phyloP scores from a whole-genome alignment of 2,888 invertebrate genomes.

The Pheosia gnoma region DNA sequence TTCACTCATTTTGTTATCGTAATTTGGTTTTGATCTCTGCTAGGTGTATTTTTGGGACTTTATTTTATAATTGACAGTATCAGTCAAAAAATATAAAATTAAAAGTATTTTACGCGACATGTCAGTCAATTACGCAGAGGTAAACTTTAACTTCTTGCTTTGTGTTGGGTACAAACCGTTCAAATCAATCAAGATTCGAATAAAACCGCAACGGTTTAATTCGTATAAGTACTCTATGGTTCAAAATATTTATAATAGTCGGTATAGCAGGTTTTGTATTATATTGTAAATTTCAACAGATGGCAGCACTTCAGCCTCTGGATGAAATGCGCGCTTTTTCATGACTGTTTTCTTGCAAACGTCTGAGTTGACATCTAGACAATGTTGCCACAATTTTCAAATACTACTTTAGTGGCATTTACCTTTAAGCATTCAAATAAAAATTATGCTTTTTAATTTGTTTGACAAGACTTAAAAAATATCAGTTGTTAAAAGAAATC shows the following conservation, averaged over 20 bases:
- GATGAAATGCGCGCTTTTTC: conserved; percentile 64
- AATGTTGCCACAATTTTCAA: conserved; percentile 47
- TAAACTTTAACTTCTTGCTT: too few relatives aligned
- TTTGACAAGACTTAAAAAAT: too few relatives aligned
- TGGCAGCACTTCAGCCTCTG: conserved; percentile 49
- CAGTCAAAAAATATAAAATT: not conserved
- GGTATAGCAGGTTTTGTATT: conserved; percentile 39
- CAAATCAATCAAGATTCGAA: too few relatives aligned
- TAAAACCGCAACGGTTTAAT: too few relatives aligned
- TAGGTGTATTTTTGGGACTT: too few relatives aligned
- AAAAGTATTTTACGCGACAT: too few relatives aligned
- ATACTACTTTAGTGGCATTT: conserved; percentile 31
- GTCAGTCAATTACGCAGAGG: too few relatives aligned
- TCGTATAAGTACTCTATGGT: too few relatives aligned
- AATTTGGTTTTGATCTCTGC: too few relatives aligned
- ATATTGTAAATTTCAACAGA: conserved; percentile 42
- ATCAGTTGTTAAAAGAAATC: too few relatives aligned
- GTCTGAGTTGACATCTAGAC: conserved; percentile 56
- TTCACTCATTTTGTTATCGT: conserved; percentile 33
- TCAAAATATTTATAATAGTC: not conserved
- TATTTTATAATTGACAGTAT: not conserved
- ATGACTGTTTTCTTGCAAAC: conserved; percentile 48
- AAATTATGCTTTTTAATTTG: too few relatives aligned
- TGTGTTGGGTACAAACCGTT: too few relatives aligned
- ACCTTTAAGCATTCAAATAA: not conserved